Percentiles rank a stretch among this genome's conserved stretches.
phyloP scores from a whole-genome alignment of 2,797 vertebrate genomes.

The Cephalopachus bancanus region DNA sequence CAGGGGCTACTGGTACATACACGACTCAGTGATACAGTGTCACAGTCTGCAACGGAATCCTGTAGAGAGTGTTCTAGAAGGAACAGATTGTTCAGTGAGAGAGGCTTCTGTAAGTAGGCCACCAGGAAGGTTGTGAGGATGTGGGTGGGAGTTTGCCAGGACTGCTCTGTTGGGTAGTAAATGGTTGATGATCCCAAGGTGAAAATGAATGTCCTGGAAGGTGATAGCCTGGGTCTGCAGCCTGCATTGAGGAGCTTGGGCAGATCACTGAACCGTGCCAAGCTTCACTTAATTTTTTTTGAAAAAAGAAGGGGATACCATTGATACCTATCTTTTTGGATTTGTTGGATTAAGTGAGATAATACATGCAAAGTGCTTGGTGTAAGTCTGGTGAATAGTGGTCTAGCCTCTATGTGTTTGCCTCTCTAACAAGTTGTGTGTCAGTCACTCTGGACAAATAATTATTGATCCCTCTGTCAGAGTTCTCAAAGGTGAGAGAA shows the following conservation, averaged over 20 bases:
- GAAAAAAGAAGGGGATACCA: not conserved
- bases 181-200: not conserved
- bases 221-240: conserved; percentile 22
- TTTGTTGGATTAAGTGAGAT: conserved; percentile 33
- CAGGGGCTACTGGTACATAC: not conserved
- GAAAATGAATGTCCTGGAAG: not conserved
- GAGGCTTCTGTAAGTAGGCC: not conserved
- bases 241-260: not conserved
- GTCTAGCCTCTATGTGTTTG: not conserved
- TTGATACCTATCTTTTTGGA: not conserved
- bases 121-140: not conserved
- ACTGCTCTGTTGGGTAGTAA: conserved; percentile 16
- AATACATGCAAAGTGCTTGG: conserved; percentile 11
- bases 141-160: not conserved
- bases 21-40: not conserved
- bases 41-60: conserved; percentile 16
- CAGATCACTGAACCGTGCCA: not conserved
- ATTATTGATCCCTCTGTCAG: conserved; percentile 53
- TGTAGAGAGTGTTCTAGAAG: conserved; percentile 46
- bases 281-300: conserved; percentile 10
- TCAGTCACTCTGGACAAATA: conserved; percentile 40
- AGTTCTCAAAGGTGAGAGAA: conserved; percentile 15
- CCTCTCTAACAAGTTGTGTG: not conserved
- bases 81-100: conserved; percentile 4
- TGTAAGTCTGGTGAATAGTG: not conserved